A percentile compares a stretch with the other conserved stretches of the same genome.
Evolutionary conservation across 1,140 invertebrate species (phyloP).

Genomic region (Lanistes nyassanus): DNA sequence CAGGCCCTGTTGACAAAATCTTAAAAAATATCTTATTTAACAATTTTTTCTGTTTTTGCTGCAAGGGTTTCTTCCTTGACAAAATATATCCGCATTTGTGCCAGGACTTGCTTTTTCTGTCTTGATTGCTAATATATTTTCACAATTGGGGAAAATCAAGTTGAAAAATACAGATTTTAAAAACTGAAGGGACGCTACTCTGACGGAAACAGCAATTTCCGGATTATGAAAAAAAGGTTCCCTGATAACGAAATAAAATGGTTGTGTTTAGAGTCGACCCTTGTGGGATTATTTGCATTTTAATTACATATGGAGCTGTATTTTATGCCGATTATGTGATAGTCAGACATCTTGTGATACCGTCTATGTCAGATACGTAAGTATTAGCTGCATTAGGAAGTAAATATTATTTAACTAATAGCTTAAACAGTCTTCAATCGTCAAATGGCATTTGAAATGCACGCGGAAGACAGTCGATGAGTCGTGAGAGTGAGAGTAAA

Average conservation of each 20-base stretch:
- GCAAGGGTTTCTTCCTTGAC: no score
- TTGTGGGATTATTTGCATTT: slow-evolving; percentile 87
- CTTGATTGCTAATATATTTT: not conserved
- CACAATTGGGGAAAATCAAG: no score
- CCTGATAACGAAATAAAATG: slow-evolving; percentile 34
- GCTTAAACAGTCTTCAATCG: no score
- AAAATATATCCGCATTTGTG: not conserved
- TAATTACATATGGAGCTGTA: slow-evolving; percentile 84
- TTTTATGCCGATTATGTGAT: slow-evolving; percentile 93
- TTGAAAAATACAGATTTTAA: no score
- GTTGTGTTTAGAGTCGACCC: slow-evolving; percentile 79
- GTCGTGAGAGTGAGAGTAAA: no score
- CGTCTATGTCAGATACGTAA: slow-evolving; percentile 84
- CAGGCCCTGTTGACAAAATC: slow-evolving; percentile 53
- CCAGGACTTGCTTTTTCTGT: not conserved
- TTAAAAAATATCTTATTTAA: not conserved
- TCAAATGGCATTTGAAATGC: no score
- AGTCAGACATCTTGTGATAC: slow-evolving; percentile 84
- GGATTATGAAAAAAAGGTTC: not conserved
- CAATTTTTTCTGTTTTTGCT: no score
- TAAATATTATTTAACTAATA: no score
- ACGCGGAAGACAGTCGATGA: no score
- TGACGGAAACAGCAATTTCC: not conserved
- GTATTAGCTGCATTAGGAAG: no score
- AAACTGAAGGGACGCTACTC: slow-evolving; percentile 5